Evolutionary conservation across 2,797 vertebrate genomes (phyloP), one percentile per base, ranked within the genome.

Genomic region (Cossypha caffra): DNA sequence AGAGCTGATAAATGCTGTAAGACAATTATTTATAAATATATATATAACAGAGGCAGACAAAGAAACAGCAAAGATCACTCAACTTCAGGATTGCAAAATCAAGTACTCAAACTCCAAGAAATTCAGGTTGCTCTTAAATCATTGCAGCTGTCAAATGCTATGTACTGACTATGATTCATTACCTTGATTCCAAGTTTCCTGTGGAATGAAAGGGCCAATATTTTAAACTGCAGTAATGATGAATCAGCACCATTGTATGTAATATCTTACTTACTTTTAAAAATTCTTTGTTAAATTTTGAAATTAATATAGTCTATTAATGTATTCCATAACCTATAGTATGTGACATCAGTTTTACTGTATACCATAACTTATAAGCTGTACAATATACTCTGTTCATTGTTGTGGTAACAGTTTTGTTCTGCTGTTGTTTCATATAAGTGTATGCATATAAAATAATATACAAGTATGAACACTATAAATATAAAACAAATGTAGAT

Each of bases 391-490:
- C 26, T 80, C 55, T 71, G 35, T 91, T 95, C 42, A 80, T 68
- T 92, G 84, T 83, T 81, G 73, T 92, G 71, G 55, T 67, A 54
- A 62, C 69, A 72, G 59, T 75, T 95, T 96, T 63, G 73, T 92
- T 94, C 95, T 74, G 58, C 68, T 88, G 71, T 78, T 92, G 61
- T 91, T 96, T 93, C 93, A 75, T 96, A 14, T 48, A 75, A 66
- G 25, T 81, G 40, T 95, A 52, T 90, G 75, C 62, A 28, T 90
- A 77, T 77, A 68, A 80, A 80, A 62, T 82, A 78, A 61, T 69
- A 78, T 50, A 55, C 25, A 83, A 77, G 40, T 91, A 72, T 66
- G 47, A 89, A 74, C 54, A 69, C 47, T 69, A 57, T 71, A 47
- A 77, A 68, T 94, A 87, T 50, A 47, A 94, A 94, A 2, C 13